phyloP scores from a whole-genome alignment of 2,797 vertebrate species.

The Chloroceryle amazona region DNA sequence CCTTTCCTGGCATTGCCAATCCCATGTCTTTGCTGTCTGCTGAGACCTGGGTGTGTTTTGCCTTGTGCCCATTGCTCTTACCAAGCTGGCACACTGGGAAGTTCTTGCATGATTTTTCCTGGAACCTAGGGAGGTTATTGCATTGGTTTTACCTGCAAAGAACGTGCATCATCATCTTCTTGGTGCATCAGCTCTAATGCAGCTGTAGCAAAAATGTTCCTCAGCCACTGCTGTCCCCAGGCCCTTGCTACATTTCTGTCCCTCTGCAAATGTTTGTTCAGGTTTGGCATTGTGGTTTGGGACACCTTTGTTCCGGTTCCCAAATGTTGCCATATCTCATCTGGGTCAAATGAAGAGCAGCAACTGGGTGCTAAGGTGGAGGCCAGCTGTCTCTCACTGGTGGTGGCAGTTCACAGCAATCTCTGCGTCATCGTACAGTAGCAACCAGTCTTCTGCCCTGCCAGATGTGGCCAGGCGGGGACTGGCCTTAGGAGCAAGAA shows the following conservation, averaged over 20 bases:
- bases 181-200: background rate
- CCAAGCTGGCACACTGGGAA: accelerated
- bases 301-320: background rate
- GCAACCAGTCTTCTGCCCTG: background rate
- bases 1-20: background rate
- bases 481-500: background rate
- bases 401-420: background rate
- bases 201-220: background rate
- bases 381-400: background rate
- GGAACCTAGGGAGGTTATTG: background rate
- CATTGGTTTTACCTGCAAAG: background rate
- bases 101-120: background rate
- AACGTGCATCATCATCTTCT: background rate
- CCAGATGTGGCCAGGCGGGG: background rate
- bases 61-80: accelerated
- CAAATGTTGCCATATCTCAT: background rate
- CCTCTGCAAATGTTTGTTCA: background rate
- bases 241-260: background rate
- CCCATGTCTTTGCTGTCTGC: background rate
- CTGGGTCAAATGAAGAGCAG: background rate
- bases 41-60: background rate
- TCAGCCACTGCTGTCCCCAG: background rate
- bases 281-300: background rate
- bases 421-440: background rate
- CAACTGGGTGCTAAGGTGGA: accelerated